Conservation (phyloP, 2,888 invertebrate species). For the Apodemia duryi region DNA sequence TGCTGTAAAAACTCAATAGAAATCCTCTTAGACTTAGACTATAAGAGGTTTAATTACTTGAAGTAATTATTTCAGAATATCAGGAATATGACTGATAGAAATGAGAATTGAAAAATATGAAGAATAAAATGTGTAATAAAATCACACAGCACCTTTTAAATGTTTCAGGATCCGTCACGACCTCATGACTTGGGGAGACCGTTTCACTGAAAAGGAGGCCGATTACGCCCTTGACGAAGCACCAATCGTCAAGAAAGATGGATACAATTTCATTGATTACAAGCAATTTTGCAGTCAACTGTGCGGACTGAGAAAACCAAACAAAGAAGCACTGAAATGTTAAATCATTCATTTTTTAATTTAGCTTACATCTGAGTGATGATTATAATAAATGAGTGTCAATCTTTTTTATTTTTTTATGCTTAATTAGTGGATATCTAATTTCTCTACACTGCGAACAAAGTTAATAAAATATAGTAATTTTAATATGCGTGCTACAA, state of each 20-base stretch:
- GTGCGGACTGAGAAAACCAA: slow-evolving; percentile 77
- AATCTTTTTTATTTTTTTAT: background rate
- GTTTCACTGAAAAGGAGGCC: slow-evolving; percentile 81
- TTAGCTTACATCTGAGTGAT: background rate
- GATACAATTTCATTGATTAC: slow-evolving; percentile 81
- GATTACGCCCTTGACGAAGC: slow-evolving; percentile 82
- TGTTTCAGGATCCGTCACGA: slow-evolving; percentile 80
- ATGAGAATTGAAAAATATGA: background rate
- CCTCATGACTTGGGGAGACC: slow-evolving; percentile 82
- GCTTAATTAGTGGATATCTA: no score
- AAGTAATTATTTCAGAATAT: no score
- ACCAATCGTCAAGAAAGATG: slow-evolving; percentile 76
- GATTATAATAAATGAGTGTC: background rate
- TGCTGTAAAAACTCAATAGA: no score
- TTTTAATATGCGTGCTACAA: no score
- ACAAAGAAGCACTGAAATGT: slow-evolving; percentile 36
- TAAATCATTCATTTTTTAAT: slow-evolving; percentile 22
- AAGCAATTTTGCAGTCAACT: slow-evolving; percentile 81
- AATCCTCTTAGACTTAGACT: no score
- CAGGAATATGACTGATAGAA: background rate
- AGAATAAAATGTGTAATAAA: background rate
- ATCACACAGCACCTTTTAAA: background rate
- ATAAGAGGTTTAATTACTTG: no score
- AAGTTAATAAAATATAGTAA: no score
- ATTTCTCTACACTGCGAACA: no score